phyloP scores from a whole-genome alignment of 2,113 vertebrate genomes.

The Albula goreensis region DNA sequence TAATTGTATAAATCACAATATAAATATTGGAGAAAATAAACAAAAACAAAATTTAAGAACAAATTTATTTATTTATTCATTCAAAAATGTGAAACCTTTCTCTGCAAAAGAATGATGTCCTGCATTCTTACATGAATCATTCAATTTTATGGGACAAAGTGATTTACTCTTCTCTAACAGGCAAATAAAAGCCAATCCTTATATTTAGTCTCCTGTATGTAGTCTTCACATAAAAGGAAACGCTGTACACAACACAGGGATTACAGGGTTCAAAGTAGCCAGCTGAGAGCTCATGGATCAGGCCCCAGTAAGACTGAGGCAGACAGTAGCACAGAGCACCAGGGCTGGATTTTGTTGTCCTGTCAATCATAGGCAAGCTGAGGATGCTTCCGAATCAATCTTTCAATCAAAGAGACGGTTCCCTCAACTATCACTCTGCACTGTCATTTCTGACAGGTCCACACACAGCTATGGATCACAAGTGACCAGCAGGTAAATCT shows the following conservation, averaged over 20 bases:
- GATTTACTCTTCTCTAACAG: too few species aligned
- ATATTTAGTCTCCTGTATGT: too few species aligned
- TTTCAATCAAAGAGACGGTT: neutral
- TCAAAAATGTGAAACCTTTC: too few species aligned
- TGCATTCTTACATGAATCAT: too few species aligned
- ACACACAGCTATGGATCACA: neutral
- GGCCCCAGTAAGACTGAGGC: neutral
- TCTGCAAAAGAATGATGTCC: too few species aligned
- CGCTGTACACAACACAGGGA: neutral
- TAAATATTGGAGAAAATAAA: too few species aligned
- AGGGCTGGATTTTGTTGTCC: neutral
- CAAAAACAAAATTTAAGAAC: too few species aligned
- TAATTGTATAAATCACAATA: too few species aligned
- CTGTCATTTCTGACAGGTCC: neutral
- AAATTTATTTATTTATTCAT: too few species aligned
- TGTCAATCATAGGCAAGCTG: neutral
- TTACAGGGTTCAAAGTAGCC: neutral
- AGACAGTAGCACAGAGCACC: neutral
- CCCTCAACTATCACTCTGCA: neutral
- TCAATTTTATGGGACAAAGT: too few species aligned
- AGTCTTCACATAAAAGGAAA: too few species aligned
- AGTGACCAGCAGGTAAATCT: neutral
- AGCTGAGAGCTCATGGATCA: neutral
- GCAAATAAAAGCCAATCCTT: too few species aligned
- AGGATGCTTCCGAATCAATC: neutral